phyloP scores from a whole-genome alignment of 2,113 vertebrate species.

The Bungarus multicinctus region DNA sequence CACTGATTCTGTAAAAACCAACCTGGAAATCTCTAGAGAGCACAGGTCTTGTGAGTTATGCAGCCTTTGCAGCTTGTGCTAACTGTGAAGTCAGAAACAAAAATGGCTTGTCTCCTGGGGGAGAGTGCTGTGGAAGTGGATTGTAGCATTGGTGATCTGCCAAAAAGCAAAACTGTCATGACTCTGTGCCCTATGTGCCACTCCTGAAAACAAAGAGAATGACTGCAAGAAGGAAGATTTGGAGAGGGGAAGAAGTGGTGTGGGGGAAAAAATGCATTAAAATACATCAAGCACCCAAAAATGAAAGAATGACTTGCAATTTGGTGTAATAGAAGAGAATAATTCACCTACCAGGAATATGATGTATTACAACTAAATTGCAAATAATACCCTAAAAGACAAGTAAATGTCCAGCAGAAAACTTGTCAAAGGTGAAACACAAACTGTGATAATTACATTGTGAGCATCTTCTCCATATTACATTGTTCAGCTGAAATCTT shows the following conservation, averaged over 20 bases:
- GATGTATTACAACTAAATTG: background rate
- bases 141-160: background rate
- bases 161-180: background rate
- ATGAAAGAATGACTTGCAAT: background rate
- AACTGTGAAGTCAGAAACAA: background rate
- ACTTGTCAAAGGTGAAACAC: background rate
- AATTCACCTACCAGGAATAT: background rate
- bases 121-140: background rate
- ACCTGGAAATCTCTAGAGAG: background rate
- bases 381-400: background rate
- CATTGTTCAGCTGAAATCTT: background rate
- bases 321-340: background rate
- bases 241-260: background rate
- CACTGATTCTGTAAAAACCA: background rate
- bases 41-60: background rate
- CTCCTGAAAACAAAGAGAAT: background rate
- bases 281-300: background rate
- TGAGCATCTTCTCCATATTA: background rate
- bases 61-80: background rate
- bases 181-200: background rate
- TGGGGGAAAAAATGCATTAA: background rate
- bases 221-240: background rate
- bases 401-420: background rate
- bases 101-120: background rate
- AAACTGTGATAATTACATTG: background rate